Evolutionary conservation across 2,113 vertebrate species (phyloP), one percentile per base, ranked within the genome.

Genomic region (Scortum barcoo): DNA sequence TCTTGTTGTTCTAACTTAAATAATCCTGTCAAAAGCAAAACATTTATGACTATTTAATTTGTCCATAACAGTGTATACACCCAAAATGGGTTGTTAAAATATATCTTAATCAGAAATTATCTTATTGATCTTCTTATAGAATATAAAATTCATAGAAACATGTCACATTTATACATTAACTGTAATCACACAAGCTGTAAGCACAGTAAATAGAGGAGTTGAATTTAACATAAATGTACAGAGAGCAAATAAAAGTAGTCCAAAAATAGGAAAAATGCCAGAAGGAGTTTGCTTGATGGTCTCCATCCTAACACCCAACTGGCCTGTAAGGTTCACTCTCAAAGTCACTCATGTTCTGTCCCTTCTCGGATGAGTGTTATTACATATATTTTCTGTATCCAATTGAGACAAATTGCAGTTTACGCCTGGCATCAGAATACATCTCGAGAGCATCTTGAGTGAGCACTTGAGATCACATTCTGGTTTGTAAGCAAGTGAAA

Each of bases 341-440:
- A 65, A 40, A 46, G 73, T 81, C 48, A 12, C 14, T 62, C 38
- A 19, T 2, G 26, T n/a, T 22, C 46, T 22, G 26, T 57, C 28
- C 13, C 30, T 73, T 17, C 38, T 61, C 36, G 33, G 24, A 74
- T 5, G 1, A 28, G 44, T n/a, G 17, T 54, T 68, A 40, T n/a
- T 65, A 11, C 24, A 33, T 26, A 40, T 60, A 19, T 19, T 61
- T 17, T 72, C 30, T 72, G 61, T 33, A 17, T 76, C 50, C 54
- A 44, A 67, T 72, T 44, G n/a, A 83, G 30, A 85, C 66, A 19
- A 19, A 65, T 53, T 78, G 22, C 17, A 20, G 14, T 78, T 69
- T 58, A 71, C 20, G 3, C 19, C 22, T 24, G 19, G 42, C 20
- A 40, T 50, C 69, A 63, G 40, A 75, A 46, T 51, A 58, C 28